Evolutionary conservation across 2,113 vertebrate genomes (phyloP), one percentile per base, ranked within the genome.

Genomic region (Balaeniceps rex): DNA sequence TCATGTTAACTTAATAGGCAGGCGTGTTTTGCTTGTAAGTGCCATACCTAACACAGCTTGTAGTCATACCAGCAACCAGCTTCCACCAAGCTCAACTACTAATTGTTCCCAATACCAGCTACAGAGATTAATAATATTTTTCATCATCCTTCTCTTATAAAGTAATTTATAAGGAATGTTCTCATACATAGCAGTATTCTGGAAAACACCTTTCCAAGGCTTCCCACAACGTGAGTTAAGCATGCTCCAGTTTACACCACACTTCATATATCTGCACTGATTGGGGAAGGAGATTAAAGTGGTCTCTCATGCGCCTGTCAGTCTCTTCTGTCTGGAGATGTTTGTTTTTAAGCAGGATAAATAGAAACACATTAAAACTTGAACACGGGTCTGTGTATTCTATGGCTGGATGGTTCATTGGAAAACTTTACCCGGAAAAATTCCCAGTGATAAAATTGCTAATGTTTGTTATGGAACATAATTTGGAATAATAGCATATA

Each of bases 331-430:
- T 57, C 78, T 77, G 61, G 77, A 94, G 74, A 36, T 79, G 74
- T 49, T 77, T 84, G 44, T 13, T 93, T 97, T 91, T 68, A 90
- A 90, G 89, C 34, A 70, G 58, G 81, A 87, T 91, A 86, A 96
- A 94, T n/a, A 92, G 87, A 88, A 96, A 74, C 58, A 87, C 61
- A 75, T 82, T 92, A 86, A 70, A 71, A 88, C 66, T 63, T 90
- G 51, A 61, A 28, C 36, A 26, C 25, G 65, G 42, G 34, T 87
- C 49, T 71, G 70, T 34, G 36, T 31, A 51, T 51, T 51, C n/a
- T 75, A 78, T 25, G 51, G 66, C 40, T 57, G 7, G 11, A 29
- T 40, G 14, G 42, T 28, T 83, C 51, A 6, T 0, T 38, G 47
- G 57, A 58, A 57, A 93, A 24, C 7, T 76, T 86, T 9, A 70